Conservation (phyloP, 2,797 vertebrate species). For the Clarias pachynema region DNA sequence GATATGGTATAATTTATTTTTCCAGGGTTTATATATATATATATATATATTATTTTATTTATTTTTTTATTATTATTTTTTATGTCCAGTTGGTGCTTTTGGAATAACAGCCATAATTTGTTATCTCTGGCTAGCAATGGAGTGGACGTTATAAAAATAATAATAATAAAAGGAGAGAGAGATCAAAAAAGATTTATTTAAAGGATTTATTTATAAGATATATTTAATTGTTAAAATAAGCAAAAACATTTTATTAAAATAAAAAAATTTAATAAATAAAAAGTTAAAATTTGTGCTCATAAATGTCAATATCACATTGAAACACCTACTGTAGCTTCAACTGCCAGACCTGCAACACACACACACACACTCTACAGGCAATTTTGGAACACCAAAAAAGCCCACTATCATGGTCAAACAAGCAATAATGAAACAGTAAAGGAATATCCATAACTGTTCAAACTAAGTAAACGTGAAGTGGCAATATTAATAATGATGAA, state of each 20-base stretch:
- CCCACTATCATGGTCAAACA: neutral
- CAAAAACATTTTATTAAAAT: no score
- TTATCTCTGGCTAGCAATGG: neutral
- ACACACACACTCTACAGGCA: neutral
- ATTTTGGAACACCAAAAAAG: neutral
- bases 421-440: neutral
- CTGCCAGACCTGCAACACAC: neutral
- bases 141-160: neutral
- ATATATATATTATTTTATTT: neutral
- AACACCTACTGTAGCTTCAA: neutral
- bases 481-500: neutral
- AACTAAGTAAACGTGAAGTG: conserved; percentile 1
- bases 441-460: neutral
- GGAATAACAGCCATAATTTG: neutral
- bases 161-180: no score
- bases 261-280: neutral
- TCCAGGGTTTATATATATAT: neutral
- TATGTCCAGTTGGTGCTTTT: neutral
- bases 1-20: neutral
- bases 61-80: no score
- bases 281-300: neutral
- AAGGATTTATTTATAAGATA: neutral
- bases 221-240: neutral
- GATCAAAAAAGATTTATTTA: no score
- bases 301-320: neutral